Conservation (phyloP, 2,888 invertebrate species). For the Pardosa pseudoannulata region DNA sequence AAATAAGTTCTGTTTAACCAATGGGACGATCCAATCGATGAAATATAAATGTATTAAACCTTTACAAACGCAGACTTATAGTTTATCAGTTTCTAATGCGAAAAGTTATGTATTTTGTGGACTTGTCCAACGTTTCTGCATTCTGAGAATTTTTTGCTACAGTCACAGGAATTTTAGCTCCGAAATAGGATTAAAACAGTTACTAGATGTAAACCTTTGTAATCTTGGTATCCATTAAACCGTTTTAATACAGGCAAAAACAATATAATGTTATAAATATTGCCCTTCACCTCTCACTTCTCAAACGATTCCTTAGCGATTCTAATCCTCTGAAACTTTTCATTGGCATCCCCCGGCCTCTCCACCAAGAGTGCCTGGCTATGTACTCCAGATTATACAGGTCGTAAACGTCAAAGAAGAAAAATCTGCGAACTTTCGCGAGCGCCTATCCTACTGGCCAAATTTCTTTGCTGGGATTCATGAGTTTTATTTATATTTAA, state of each 20-base stretch:
- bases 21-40: no score
- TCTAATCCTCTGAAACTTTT: neutral
- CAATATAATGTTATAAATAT: conserved; percentile 39
- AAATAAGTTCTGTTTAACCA: no score
- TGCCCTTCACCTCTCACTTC: neutral
- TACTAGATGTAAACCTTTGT: neutral
- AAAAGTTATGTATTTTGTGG: no score
- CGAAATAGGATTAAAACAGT: conserved; percentile 1
- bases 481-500: conserved; percentile 26
- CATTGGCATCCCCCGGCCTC: no score
- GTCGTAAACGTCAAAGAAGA: conserved; percentile 61
- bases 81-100: no score
- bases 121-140: no score
- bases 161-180: neutral
- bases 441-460: conserved; percentile 30
- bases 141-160: no score
- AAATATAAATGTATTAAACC: no score
- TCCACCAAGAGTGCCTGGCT: neutral
- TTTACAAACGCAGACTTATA: no score
- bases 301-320: neutral
- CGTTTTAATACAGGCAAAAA: conserved; percentile 40
- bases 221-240: neutral
- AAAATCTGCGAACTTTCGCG: neutral
- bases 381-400: conserved; percentile 31
- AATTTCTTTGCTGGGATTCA: conserved; percentile 31